Evolutionary conservation across 2,888 invertebrate species (phyloP).

Genomic region (Cynaeus angustus): DNA sequence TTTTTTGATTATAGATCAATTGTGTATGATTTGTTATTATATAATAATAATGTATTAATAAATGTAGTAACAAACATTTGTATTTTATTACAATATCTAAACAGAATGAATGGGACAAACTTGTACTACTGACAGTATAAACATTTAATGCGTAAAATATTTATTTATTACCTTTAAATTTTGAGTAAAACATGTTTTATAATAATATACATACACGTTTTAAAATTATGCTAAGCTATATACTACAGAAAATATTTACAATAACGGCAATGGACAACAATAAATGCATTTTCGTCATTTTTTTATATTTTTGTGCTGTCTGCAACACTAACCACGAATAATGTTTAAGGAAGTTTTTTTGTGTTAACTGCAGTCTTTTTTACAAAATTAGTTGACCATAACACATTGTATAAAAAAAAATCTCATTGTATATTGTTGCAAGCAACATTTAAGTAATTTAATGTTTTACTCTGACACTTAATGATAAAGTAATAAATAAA

Average conservation of each 20-base stretch:
- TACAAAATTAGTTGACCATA: slow-evolving; percentile 10
- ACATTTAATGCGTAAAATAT: slow-evolving; percentile 38
- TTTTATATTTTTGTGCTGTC: slow-evolving; percentile 19
- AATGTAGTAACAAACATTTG: slow-evolving; percentile 5
- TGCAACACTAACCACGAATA: slow-evolving; percentile 12
- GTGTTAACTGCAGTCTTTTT: slow-evolving; percentile 13
- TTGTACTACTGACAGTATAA: no score
- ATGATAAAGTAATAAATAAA: slow-evolving; percentile 16
- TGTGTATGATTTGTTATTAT: slow-evolving; percentile 10
- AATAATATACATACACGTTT: slow-evolving; percentile 18
- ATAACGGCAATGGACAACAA: slow-evolving; percentile 40
- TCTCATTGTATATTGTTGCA: slow-evolving; percentile 13
- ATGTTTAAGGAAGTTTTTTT: slow-evolving; percentile 2
- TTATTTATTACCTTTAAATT: slow-evolving; percentile 30
- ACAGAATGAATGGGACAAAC: neutral
- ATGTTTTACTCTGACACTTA: neutral
- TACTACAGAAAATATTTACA: slow-evolving; percentile 38
- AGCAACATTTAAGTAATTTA: slow-evolving; percentile 14
- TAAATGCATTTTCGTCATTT: slow-evolving; percentile 27
- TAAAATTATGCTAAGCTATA: slow-evolving; percentile 19
- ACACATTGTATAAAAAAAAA: slow-evolving; percentile 2
- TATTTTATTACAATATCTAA: neutral
- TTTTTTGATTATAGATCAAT: slow-evolving; percentile 3
- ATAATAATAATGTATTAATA: slow-evolving; percentile 7
- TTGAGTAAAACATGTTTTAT: slow-evolving; percentile 30